Conservation (phyloP, 2,797 vertebrate species). For the Acrossocheilus fasciatus region DNA sequence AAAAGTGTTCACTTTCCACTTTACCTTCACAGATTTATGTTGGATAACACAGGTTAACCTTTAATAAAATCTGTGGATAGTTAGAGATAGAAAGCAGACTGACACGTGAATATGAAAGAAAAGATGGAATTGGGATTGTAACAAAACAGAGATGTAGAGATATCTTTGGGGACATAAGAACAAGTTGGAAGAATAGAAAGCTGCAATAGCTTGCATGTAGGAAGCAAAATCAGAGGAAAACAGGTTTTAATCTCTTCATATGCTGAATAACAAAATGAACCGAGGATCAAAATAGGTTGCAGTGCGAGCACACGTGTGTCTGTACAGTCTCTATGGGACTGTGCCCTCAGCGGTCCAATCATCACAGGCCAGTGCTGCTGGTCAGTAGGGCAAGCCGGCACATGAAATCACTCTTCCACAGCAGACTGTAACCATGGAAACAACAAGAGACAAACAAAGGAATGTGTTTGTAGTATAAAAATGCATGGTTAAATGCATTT, state of each 20-base stretch:
- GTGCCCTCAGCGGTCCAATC: constrained; percentile 20
- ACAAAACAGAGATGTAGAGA: background rate
- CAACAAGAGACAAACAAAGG: constrained; percentile 75
- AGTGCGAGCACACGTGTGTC: background rate
- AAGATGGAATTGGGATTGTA: background rate
- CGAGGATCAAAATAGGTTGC: background rate
- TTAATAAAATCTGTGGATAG: background rate
- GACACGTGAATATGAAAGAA: background rate
- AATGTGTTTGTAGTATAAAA: constrained; percentile 50
- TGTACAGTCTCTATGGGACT: constrained; percentile 12
- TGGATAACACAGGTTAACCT: background rate
- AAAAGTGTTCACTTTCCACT: background rate
- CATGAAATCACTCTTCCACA: constrained; percentile 71
- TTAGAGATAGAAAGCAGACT: background rate
- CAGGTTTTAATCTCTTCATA: background rate
- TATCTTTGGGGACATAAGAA: background rate
- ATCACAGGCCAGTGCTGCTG: constrained; percentile 57
- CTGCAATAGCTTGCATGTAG: constrained; percentile 7
- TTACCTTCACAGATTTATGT: background rate
- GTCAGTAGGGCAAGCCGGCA: constrained; percentile 77
- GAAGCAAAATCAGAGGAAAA: background rate
- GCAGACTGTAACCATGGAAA: constrained; percentile 74
- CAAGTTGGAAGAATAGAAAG: background rate
- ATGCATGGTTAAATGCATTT: constrained; percentile 59
- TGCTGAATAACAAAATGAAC: background rate